Conservation (phyloP, 2,888 invertebrate species). For the Sphinx pinastri region DNA sequence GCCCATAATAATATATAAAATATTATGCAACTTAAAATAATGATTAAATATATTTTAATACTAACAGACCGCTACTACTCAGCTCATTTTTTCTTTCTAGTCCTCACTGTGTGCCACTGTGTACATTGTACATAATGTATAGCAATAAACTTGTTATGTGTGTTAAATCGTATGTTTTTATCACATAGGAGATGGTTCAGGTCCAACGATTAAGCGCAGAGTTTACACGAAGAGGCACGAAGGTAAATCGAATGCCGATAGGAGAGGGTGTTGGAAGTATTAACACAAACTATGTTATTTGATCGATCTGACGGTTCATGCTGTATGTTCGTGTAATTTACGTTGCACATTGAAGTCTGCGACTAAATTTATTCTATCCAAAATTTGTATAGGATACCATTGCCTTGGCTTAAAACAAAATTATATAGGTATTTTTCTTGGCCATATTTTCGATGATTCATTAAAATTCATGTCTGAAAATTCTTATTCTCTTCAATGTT, state of each 20-base stretch:
- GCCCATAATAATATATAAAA: too few species aligned
- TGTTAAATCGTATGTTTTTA: constrained; percentile 53
- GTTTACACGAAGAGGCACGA: constrained; percentile 70
- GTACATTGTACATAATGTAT: constrained; percentile 77
- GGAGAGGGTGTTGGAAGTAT: constrained; percentile 26
- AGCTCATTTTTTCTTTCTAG: constrained; percentile 35
- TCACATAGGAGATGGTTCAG: constrained; percentile 64
- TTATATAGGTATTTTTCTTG: neutral
- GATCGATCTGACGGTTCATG: constrained; percentile 6
- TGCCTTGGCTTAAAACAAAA: constrained; percentile 1
- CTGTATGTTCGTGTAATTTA: constrained; percentile 8
- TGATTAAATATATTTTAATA: neutral
- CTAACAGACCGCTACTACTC: constrained; percentile 25
- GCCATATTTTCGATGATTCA: neutral
- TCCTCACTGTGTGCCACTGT: constrained; percentile 51
- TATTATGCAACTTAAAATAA: too few species aligned
- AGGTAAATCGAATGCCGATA: constrained; percentile 60
- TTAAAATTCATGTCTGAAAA: neutral
- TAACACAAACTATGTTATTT: constrained; percentile 10
- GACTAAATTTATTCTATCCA: neutral
- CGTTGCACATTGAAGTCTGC: constrained; percentile 17
- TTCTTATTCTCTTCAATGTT: neutral
- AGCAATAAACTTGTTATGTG: constrained; percentile 54
- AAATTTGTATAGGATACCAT: neutral
- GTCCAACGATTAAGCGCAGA: constrained; percentile 54